Percentiles rank a stretch among this genome's conserved stretches.
These are phyloP conservation scores for Pseudococcus jackbeardsleyi DNA, from an alignment of 2,888 invertebrate genomes.

Conservation along the genomic window DNA sequence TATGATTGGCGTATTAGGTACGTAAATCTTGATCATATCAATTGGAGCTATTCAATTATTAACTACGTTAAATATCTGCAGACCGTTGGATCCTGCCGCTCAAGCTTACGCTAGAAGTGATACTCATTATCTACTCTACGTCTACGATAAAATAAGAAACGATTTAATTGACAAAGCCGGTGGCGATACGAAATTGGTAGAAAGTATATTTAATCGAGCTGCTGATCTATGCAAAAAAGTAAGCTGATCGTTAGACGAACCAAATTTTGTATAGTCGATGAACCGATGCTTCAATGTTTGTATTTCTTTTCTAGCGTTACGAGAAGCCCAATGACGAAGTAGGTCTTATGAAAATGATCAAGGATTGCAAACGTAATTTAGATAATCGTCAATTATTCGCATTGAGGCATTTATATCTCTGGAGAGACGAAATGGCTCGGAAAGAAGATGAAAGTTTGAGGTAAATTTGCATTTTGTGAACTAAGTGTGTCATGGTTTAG, in stretches of 20 bases:
- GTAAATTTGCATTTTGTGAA: slow-evolving; percentile 70
- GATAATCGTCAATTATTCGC: slow-evolving; percentile 89
- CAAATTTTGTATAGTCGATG: background rate
- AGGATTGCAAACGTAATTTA: slow-evolving; percentile 83
- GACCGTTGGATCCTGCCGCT: slow-evolving; percentile 87
- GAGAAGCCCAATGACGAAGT: slow-evolving; percentile 80
- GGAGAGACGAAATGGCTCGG: slow-evolving; percentile 90
- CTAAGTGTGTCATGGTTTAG: background rate
- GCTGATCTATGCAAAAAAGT: slow-evolving; percentile 76
- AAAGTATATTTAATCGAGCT: slow-evolving; percentile 81
- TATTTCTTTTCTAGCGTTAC: slow-evolving; percentile 76
- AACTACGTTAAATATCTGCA: slow-evolving; percentile 68
- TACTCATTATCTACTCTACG: slow-evolving; percentile 93
- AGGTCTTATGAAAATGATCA: slow-evolving; percentile 82
- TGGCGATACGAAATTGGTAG: slow-evolving; percentile 77
- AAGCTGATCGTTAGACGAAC: background rate
- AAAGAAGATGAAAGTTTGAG: slow-evolving; percentile 91
- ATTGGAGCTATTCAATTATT: background rate
- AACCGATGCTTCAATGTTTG: background rate
- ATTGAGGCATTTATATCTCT: slow-evolving; percentile 83
- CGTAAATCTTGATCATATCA: background rate
- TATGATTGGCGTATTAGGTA: slow-evolving; percentile 94
- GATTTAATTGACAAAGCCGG: slow-evolving; percentile 80
- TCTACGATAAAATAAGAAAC: slow-evolving; percentile 84
- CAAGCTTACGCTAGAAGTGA: slow-evolving; percentile 90